Evolutionary conservation across 2,888 invertebrate species (phyloP), one percentile per base, ranked within the genome.

Genomic region (Xestia ashworthii): DNA sequence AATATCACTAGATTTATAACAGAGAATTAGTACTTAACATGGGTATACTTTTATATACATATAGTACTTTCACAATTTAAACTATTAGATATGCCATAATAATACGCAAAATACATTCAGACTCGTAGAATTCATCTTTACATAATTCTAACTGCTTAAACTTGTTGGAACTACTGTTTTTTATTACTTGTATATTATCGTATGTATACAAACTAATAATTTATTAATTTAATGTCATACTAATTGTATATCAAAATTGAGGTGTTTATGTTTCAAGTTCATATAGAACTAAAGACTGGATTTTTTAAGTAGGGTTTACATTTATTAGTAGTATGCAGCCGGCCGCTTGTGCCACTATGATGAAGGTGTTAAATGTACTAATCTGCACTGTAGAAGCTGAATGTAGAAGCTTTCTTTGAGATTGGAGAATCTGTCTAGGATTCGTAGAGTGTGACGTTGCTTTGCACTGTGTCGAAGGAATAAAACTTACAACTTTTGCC

Each of bases 261-360:
- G 38, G 14, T 73, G 22, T 70, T 78, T 87, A 74, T 55, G 71
- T 83, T 85, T 82, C 73, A 79, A 86, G 67, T 85, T 86, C 80
- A 80, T 68, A 65, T 73, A 81, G 68, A 78, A 46, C 58, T 71
- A 80, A 91, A 91, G 89, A 91, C 90, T 91, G 89, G 87, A 88
- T 89, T 90, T 91, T 84, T 91, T 90, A 87, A 84, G 86, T 92
- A 91, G 87, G 68, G 87, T 79, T 88, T 88, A 88, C 71, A 84
- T 84, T 87, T 82, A 80, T 83, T 76, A 81, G 48, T 78, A 78
- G 55, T 70, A 48, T 55, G 9, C 60, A 12, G 38, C 67, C 41
- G 71, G 77, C 68, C 8, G 46, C 38, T 65, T 74, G 85, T 81
- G 85, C 22, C 72, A 77, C 71, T 80, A 69, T 65, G 74, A 76